Base-by-base conservation (phyloP, 2,113 vertebrate genomes). In the Mohoua ochrocephala region DNA sequence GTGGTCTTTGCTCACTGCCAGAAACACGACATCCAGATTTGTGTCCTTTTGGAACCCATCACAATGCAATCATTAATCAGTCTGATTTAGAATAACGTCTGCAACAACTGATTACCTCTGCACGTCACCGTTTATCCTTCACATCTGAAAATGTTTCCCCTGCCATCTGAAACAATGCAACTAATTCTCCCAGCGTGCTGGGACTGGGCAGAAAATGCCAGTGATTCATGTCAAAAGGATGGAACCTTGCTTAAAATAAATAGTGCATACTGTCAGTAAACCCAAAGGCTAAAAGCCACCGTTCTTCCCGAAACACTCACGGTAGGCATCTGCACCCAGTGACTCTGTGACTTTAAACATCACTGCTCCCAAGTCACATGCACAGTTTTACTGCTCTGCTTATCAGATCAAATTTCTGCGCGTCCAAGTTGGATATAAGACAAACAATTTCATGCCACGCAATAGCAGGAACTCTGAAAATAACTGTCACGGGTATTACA, bases 11-110 rank as follows among this genome's bases (percentile, higher is more conserved):
- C 78, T 78, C 9, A 19, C 45, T 95, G 78, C 88, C 95, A 96
- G 84, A 90, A 64, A 11, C 20, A 39, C 14, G 78, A 54, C 57
- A 94, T 82, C 53, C 84, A 82, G 61, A 88, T 89, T 93, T 91
- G 78, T 78, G 77, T 82, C 76, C 87, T 31, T 82, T 87, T 74
- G 71, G 59, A 96, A 87, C 13, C 65, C 77, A 71, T 94, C 73
- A 47, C 47, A 93, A 78, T 2, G 28, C 47, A 94, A 87, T 78
- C 65, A 84, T 96, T 92, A 91, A 96, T 97, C 92, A 96, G 69
- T 2, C 84, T 82, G 86, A 94, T 94, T 96, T 95, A 82, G 76
- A 85, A 74, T 73, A 75, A 80, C 37, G 23, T 71, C 93, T 94
- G 45, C 82, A 84, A 59, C 57, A 80, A 65, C 90, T 93, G 89